Percentiles rank a stretch among this genome's conserved stretches.
Conservation (phyloP, 2,113 vertebrate genomes). For the Salvelinus fontinalis region DNA sequence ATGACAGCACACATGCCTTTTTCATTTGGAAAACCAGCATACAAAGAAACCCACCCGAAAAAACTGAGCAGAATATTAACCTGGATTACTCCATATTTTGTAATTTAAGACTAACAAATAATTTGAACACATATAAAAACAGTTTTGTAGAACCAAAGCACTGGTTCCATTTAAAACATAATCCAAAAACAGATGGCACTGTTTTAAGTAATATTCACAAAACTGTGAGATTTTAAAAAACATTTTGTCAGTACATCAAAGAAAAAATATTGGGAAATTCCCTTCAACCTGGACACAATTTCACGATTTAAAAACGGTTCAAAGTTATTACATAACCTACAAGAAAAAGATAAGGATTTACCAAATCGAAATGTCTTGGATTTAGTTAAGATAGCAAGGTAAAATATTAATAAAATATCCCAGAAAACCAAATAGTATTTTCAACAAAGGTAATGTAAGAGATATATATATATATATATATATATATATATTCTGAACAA, state of each 20-base stretch:
- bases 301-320: conserved; percentile 39
- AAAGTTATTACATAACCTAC: conserved; percentile 76
- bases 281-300: not conserved
- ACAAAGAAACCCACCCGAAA: not conserved
- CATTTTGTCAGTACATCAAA: not conserved
- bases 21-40: conserved; percentile 20
- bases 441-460: not conserved
- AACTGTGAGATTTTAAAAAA: conserved; percentile 33
- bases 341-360: conserved; percentile 48
- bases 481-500: not conserved
- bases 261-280: not conserved
- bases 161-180: conserved; percentile 18
- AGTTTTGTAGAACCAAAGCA: conserved; percentile 23
- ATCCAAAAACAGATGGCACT: conserved; percentile 56
- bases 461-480: not conserved
- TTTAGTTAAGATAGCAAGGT: conserved; percentile 69
- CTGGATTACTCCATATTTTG: conserved; percentile 5
- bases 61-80: conserved; percentile 3
- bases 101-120: conserved; percentile 22
- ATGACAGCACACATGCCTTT: conserved; percentile 40
- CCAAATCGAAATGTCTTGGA: conserved; percentile 43
- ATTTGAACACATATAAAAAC: conserved; percentile 18
- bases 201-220: conserved; percentile 36
- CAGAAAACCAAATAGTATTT: conserved; percentile 49
- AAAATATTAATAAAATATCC: conserved; percentile 67